Evolutionary conservation across 2,797 vertebrate species (phyloP).

Genomic region (Sphenopsis melanotis): DNA sequence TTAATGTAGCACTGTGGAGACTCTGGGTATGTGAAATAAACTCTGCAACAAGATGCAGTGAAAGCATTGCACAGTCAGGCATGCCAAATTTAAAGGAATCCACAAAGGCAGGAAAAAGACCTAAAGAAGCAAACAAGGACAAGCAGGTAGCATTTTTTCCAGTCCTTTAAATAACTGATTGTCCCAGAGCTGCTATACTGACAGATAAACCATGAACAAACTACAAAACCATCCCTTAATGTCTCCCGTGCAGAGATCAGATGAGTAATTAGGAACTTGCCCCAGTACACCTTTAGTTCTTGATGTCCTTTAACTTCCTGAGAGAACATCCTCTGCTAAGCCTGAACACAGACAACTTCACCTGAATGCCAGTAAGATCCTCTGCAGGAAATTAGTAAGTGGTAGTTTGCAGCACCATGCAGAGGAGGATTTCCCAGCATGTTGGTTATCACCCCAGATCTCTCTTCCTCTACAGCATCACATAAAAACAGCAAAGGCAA

Average conservation of each 20-base stretch:
- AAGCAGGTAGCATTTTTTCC: not conserved
- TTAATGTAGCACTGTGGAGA: not conserved
- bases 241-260: not conserved
- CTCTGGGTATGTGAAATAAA: not conserved
- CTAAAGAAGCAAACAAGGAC: not conserved
- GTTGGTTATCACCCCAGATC: not conserved
- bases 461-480: not conserved
- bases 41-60: not conserved
- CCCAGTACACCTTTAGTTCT: not conserved
- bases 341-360: not conserved
- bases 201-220: not conserved
- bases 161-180: not conserved
- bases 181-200: not conserved
- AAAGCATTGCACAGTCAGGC: not conserved
- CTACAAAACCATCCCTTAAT: not conserved
- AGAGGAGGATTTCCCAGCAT: not conserved
- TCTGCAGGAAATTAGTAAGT: not conserved
- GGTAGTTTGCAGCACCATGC: not conserved
- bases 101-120: not conserved
- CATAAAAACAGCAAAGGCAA: not conserved
- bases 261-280: not conserved
- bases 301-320: not conserved
- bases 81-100: not conserved
- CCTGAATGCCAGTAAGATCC: not conserved
- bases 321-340: not conserved